Conservation (phyloP, 2,113 vertebrate species). For the Mastomys natalensis region DNA sequence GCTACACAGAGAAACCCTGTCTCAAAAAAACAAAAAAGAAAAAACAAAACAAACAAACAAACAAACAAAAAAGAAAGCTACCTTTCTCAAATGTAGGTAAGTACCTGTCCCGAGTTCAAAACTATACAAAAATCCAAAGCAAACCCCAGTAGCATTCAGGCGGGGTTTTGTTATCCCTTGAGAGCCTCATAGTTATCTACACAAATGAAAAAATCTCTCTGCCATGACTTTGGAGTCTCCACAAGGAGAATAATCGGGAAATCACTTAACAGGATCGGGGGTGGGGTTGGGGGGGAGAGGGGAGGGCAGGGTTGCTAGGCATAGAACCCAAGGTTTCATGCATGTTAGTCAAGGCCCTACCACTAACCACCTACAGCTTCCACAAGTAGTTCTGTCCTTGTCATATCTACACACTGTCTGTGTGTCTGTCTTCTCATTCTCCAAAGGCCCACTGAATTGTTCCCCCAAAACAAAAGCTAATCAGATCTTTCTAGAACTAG, state of each 20-base stretch:
- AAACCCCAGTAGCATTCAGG: background rate
- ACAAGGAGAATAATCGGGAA: background rate
- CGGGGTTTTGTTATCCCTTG: background rate
- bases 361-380: background rate
- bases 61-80: background rate
- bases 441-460: background rate
- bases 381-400: background rate
- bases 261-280: background rate
- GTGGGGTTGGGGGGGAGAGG: too few relatives aligned
- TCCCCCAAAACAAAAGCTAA: background rate
- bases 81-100: background rate
- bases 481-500: background rate
- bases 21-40: too few relatives aligned
- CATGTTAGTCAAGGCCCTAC: background rate
- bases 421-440: background rate
- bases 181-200: background rate
- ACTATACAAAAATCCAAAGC: background rate
- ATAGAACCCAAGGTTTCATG: background rate
- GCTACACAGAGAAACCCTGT: too few relatives aligned
- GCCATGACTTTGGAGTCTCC: background rate
- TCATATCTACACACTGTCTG: background rate
- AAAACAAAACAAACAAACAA: too few relatives aligned
- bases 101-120: background rate
- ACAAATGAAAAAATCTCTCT: background rate
- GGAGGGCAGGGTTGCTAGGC: too few relatives aligned